These are phyloP conservation scores for Psylliodes chrysocephalus DNA, from an alignment of 2,888 invertebrate genomes.

Conservation along the genomic window DNA sequence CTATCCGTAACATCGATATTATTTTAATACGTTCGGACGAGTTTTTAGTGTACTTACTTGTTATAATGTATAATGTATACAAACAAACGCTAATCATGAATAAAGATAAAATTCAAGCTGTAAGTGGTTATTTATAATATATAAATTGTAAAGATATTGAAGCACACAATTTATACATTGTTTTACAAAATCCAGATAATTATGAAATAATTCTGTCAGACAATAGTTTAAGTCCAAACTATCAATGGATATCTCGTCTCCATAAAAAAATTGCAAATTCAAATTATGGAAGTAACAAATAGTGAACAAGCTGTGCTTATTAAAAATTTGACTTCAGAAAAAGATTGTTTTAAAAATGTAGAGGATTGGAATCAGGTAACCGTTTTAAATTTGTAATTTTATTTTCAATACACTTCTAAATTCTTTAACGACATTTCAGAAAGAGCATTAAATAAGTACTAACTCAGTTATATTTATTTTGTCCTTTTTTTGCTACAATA, in stretches of 20 bases:
- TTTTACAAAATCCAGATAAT: not conserved
- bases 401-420: not conserved
- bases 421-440: not conserved
- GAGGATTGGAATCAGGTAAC: not conserved
- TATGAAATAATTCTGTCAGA: not conserved
- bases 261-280: not conserved
- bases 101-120: too few relatives aligned
- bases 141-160: too few relatives aligned
- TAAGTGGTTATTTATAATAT: too few relatives aligned
- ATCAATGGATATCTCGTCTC: not conserved
- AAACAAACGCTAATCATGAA: too few relatives aligned
- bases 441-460: too few relatives aligned
- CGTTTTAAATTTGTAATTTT: not conserved
- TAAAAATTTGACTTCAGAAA: not conserved
- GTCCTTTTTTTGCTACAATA: not conserved
- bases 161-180: not conserved
- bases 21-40: too few relatives aligned
- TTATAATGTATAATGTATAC: too few relatives aligned
- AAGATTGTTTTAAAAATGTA: not conserved
- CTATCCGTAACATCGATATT: too few relatives aligned
- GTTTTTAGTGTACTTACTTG: too few relatives aligned
- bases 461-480: not conserved
- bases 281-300: not conserved
- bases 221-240: not conserved
- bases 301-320: not conserved